Evolutionary conservation across 2,113 vertebrate species (phyloP).

Genomic region (Etheostoma cragini): DNA sequence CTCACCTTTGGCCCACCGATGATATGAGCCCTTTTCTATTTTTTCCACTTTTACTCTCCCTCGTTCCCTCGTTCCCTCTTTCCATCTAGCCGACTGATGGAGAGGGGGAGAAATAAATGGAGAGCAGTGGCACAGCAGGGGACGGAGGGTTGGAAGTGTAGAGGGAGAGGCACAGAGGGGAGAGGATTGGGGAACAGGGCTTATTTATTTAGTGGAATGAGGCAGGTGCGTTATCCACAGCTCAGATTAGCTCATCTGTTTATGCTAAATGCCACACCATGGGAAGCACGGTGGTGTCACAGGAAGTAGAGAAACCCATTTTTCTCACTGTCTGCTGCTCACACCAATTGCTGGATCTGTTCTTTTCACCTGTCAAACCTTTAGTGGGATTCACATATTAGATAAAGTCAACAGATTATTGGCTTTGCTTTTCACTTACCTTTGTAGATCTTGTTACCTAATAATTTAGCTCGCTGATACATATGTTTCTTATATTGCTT

Average conservation of each 20-base stretch:
- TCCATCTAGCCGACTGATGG: slow-evolving; percentile 83
- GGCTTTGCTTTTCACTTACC: slow-evolving; percentile 54
- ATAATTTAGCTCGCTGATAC: slow-evolving; percentile 29
- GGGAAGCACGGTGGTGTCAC: slow-evolving; percentile 73
- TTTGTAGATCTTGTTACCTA: slow-evolving; percentile 16
- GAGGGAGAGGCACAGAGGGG: slow-evolving; percentile 83
- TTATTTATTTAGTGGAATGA: slow-evolving; percentile 89
- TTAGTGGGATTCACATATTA: slow-evolving; percentile 34
- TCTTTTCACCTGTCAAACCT: slow-evolving; percentile 54
- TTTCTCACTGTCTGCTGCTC: slow-evolving; percentile 66
- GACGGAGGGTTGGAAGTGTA: slow-evolving; percentile 80
- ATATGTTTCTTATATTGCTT: slow-evolving; percentile 48
- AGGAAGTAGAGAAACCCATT: slow-evolving; percentile 74
- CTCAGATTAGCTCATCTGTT: slow-evolving; percentile 88
- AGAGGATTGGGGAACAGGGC: slow-evolving; percentile 80
- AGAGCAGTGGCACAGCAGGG: slow-evolving; percentile 84
- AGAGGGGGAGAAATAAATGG: slow-evolving; percentile 89
- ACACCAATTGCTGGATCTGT: slow-evolving; percentile 41
- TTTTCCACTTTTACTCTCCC: slow-evolving; percentile 86
- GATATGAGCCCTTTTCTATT: slow-evolving; percentile 92
- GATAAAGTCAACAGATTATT: slow-evolving; percentile 55
- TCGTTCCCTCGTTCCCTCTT: slow-evolving; percentile 76
- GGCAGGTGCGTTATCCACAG: slow-evolving; percentile 84
- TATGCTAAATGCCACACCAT: slow-evolving; percentile 82
- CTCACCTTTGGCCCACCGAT: slow-evolving; percentile 95